Evolutionary conservation across 1,140 invertebrate species (phyloP).

Genomic region (Polypedilum pembai): DNA sequence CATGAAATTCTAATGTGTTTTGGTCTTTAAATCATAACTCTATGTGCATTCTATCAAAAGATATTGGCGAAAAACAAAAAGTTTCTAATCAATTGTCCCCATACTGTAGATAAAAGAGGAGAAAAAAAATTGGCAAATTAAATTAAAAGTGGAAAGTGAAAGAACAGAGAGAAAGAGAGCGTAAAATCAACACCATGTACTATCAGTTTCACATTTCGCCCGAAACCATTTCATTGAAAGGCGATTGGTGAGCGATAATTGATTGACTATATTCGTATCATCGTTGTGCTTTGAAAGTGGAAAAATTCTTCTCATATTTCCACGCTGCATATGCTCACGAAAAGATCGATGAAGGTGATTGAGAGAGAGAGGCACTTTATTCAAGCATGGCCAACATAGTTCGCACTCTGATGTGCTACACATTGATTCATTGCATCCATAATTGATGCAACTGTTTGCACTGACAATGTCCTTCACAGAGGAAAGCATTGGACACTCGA

Average conservation of each 20-base stretch:
- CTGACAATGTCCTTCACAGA: neutral
- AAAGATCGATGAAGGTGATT: slow-evolving; percentile 16
- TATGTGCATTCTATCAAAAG: too few relatives aligned
- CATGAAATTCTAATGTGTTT: too few relatives aligned
- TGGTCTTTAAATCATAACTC: too few relatives aligned
- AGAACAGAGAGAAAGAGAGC: neutral
- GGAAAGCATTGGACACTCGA: neutral
- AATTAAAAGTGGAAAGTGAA: neutral
- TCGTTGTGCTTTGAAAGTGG: neutral
- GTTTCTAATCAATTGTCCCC: too few relatives aligned
- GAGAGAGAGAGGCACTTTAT: neutral
- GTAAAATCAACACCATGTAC: neutral
- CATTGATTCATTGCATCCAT: neutral
- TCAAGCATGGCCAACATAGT: neutral
- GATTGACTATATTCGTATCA: slow-evolving; percentile 6
- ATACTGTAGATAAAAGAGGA: neutral
- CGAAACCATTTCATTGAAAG: slow-evolving; percentile 4
- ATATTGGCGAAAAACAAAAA: too few relatives aligned
- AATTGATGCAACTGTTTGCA: neutral
- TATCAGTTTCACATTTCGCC: slow-evolving; percentile 1
- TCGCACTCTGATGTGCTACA: slow-evolving; percentile 1
- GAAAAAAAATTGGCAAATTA: neutral
- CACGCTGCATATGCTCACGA: neutral
- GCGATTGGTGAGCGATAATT: neutral
- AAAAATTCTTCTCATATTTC: neutral